Evolutionary conservation across 2,888 invertebrate genomes (phyloP).

Genomic region (Brachyptera putata): DNA sequence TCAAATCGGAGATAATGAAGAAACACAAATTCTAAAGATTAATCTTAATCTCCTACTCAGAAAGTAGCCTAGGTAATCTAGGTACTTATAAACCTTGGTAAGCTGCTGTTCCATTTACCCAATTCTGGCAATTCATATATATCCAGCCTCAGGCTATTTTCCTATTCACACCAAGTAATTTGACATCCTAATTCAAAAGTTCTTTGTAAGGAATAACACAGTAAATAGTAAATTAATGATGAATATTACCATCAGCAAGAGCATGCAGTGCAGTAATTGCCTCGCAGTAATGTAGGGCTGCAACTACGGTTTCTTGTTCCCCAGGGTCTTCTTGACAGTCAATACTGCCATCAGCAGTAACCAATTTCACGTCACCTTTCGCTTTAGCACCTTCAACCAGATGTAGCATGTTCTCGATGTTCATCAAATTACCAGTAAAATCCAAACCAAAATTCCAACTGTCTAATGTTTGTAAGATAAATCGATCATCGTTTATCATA

Average conservation of each 20-base stretch:
- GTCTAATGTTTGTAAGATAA: conserved; percentile 69
- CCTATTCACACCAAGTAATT: too few relatives aligned
- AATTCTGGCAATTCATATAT: too few relatives aligned
- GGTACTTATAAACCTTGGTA: too few relatives aligned
- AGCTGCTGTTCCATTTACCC: too few relatives aligned
- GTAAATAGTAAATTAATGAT: too few relatives aligned
- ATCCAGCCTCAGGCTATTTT: too few relatives aligned
- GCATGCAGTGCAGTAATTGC: conserved; percentile 68
- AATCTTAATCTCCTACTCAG: too few relatives aligned
- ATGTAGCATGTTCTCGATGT: conserved; percentile 60
- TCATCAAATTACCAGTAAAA: conserved; percentile 79
- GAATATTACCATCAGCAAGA: conserved; percentile 55
- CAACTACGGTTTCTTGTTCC: conserved; percentile 78
- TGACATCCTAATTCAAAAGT: too few relatives aligned
- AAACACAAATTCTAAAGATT: too few relatives aligned
- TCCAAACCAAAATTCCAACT: conserved; percentile 87
- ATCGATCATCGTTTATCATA: conserved; percentile 79
- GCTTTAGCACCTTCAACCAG: conserved; percentile 52
- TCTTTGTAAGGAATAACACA: too few relatives aligned
- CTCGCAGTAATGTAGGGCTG: conserved; percentile 79
- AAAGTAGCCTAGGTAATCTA: too few relatives aligned
- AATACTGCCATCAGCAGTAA: conserved; percentile 93
- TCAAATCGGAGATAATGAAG: too few relatives aligned
- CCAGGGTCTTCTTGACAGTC: conserved; percentile 82
- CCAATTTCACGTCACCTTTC: conserved; percentile 49